These are phyloP conservation scores for Aulostomus chinensis DNA, from an alignment of 2,797 vertebrate genomes.

Conservation along the genomic window DNA sequence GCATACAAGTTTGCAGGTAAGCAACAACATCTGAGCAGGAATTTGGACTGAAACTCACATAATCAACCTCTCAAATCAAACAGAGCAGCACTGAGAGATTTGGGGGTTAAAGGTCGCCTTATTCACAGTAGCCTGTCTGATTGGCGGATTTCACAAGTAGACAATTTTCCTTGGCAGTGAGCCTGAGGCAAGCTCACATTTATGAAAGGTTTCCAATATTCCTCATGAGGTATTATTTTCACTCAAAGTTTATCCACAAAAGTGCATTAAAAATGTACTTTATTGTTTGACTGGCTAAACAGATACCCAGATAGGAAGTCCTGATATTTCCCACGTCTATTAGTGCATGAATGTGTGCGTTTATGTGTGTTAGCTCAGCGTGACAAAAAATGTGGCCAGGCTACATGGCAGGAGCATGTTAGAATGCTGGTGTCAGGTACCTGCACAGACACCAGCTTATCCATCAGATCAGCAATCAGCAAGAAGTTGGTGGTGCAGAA, in stretches of 20 bases:
- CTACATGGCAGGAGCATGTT: slow-evolving; percentile 51
- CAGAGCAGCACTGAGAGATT: slow-evolving; percentile 18
- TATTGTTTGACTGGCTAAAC: no score
- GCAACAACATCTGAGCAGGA: no score
- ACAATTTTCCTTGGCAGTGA: slow-evolving; percentile 25
- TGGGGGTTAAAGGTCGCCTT: slow-evolving; percentile 15
- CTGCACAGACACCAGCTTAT: slow-evolving; percentile 31
- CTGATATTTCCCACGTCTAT: slow-evolving; percentile 18
- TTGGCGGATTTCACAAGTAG: slow-evolving; percentile 21
- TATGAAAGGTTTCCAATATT: slow-evolving; percentile 2
- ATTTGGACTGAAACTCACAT: no score
- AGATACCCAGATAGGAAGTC: slow-evolving; percentile 28
- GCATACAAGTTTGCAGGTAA: no score
- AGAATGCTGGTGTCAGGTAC: slow-evolving; percentile 27
- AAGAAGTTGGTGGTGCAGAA: slow-evolving; percentile 19
- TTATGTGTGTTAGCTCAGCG: not conserved
- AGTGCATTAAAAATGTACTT: no score
- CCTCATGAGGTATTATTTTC: not conserved
- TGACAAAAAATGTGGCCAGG: slow-evolving; percentile 60
- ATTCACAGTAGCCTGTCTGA: slow-evolving; percentile 24
- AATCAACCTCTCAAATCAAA: slow-evolving; percentile 25
- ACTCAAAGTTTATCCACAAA: no score
- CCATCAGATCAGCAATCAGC: slow-evolving; percentile 41
- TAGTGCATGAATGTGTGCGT: slow-evolving; percentile 1
- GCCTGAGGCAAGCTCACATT: slow-evolving; percentile 7